phyloP scores from a whole-genome alignment of 1,140 invertebrate species.

The Cotesia glomerata region DNA sequence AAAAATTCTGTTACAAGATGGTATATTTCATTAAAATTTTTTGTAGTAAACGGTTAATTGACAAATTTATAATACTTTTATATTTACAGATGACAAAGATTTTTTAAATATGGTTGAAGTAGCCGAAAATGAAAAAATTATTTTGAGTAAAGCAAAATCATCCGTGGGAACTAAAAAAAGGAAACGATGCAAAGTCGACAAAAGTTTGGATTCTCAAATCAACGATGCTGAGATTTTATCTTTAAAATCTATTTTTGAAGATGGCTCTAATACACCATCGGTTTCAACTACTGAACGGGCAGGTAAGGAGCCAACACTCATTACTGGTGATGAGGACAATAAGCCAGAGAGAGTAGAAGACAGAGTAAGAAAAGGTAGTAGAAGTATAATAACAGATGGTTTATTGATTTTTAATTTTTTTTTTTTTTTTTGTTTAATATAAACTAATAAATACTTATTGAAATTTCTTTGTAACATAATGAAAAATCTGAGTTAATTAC shows the following conservation, averaged over 20 bases:
- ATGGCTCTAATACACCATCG: neutral
- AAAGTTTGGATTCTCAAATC: neutral
- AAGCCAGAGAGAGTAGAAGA: neutral
- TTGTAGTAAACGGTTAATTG: neutral
- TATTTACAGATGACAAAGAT: neutral
- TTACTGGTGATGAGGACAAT: neutral
- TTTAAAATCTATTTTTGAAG: neutral
- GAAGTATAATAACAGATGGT: neutral
- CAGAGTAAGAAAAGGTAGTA: neutral
- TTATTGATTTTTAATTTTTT: neutral
- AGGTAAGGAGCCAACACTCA: neutral
- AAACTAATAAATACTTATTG: no score
- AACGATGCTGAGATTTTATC: neutral
- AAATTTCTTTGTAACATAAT: no score
- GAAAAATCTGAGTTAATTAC: neutral
- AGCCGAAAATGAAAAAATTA: neutral
- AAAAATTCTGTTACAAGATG: no score
- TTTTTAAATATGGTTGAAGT: neutral
- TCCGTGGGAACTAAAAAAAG: neutral
- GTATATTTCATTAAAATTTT: no score
- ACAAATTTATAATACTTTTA: neutral
- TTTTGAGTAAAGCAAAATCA: neutral
- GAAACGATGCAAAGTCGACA: neutral
- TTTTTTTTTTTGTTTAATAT: no score
- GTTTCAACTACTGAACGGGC: neutral